phyloP scores from a whole-genome alignment of 2,113 vertebrate species.

The Cygnus atratus region DNA sequence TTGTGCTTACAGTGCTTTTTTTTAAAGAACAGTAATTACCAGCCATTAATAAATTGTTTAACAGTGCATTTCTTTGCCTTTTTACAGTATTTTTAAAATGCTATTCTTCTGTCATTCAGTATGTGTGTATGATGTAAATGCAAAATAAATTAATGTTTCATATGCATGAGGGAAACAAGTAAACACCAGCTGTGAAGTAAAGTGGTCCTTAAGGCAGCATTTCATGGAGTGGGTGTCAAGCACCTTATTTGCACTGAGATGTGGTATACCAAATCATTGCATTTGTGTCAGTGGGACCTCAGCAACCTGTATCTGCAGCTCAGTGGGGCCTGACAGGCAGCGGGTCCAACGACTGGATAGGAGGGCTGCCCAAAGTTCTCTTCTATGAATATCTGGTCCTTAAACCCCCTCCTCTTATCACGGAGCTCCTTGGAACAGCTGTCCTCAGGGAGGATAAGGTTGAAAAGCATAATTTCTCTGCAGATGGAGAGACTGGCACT shows the following conservation, averaged over 20 bases:
- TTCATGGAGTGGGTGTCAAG: not conserved
- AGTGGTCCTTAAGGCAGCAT: not conserved
- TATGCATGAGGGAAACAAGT: not conserved
- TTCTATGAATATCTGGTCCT: not conserved
- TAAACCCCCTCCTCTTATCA: not conserved
- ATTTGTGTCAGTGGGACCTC: not conserved
- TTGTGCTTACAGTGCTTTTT: not conserved
- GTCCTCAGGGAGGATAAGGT: not conserved
- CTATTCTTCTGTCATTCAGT: not conserved
- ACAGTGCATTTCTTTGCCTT: not conserved
- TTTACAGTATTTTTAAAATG: not conserved
- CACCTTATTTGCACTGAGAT: not conserved
- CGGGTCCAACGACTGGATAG: not conserved
- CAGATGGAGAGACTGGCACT: not conserved
- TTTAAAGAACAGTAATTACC: not conserved
- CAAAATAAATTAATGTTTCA: not conserved
- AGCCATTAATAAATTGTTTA: not conserved
- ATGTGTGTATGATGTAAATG: not conserved
- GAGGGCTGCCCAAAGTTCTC: not conserved
- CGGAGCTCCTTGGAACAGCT: not conserved
- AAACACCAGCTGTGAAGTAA: not conserved
- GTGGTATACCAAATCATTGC: not conserved
- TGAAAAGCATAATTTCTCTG: not conserved
- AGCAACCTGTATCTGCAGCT: not conserved
- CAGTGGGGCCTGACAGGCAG: not conserved